phyloP scores from a whole-genome alignment of 2,888 invertebrate species.

The Ganaspis brasiliensis region DNA sequence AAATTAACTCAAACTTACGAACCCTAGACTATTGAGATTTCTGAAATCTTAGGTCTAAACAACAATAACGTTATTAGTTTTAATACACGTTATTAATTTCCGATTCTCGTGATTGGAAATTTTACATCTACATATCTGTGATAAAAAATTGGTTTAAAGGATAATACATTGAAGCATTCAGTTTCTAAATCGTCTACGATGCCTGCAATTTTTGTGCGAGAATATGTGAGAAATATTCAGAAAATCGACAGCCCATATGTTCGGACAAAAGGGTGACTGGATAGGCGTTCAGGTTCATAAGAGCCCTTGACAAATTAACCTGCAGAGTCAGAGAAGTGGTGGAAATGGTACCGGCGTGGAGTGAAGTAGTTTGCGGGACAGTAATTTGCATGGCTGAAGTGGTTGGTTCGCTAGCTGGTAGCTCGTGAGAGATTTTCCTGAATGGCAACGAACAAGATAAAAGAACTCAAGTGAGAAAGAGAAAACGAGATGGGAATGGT shows the following conservation, averaged over 20 bases:
- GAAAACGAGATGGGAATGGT: slow-evolving; percentile 24
- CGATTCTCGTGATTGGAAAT: too few species aligned
- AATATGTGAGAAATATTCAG: not conserved
- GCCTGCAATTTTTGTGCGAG: too few species aligned
- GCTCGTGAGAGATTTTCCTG: slow-evolving; percentile 39
- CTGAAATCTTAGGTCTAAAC: too few species aligned
- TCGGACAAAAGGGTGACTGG: slow-evolving; percentile 6
- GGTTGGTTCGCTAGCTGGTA: slow-evolving; percentile 48
- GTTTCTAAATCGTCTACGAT: too few species aligned
- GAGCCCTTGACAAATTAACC: slow-evolving; percentile 48
- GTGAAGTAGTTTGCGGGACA: slow-evolving; percentile 61
- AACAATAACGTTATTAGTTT: too few species aligned
- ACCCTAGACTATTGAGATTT: too few species aligned
- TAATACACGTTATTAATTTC: too few species aligned
- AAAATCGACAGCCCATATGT: slow-evolving; percentile 14
- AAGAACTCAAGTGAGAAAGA: slow-evolving; percentile 42
- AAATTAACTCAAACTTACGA: too few species aligned
- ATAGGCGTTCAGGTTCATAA: slow-evolving; percentile 42
- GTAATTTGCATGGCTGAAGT: slow-evolving; percentile 62
- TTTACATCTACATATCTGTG: too few species aligned
- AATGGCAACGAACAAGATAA: slow-evolving; percentile 40
- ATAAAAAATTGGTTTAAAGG: too few species aligned
- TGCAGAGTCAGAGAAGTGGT: slow-evolving; percentile 38
- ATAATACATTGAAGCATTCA: too few species aligned
- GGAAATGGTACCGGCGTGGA: slow-evolving; percentile 54